Percentiles rank a stretch among this genome's conserved stretches.
phyloP scores from a whole-genome alignment of 1,140 invertebrate species.

The Drosophila sucinea region DNA sequence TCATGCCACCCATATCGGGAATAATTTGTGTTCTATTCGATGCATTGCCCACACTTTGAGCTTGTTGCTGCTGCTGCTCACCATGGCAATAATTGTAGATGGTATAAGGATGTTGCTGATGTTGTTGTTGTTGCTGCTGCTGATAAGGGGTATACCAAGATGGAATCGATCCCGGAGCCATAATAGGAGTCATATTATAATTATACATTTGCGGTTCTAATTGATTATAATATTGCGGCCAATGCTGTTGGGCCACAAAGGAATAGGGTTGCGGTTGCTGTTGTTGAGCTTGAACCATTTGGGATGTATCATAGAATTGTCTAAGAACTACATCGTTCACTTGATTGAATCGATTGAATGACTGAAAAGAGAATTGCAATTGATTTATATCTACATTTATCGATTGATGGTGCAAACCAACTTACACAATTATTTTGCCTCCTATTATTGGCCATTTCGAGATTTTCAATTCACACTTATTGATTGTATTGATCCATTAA shows the following conservation, averaged over 20 bases:
- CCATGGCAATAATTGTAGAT: conserved; percentile 24
- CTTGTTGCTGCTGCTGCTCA: neutral
- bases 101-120: neutral
- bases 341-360: neutral
- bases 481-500: neutral
- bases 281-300: neutral
- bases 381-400: neutral
- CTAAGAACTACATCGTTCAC: neutral
- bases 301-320: neutral
- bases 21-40: neutral
- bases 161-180: neutral
- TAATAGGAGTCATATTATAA: neutral
- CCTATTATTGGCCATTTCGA: neutral
- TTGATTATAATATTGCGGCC: neutral
- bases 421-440: neutral
- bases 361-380: neutral
- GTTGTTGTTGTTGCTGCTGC: neutral
- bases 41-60: neutral
- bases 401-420: neutral
- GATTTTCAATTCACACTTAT: neutral
- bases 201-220: neutral
- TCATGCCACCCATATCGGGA: neutral
- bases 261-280: conserved; percentile 9
- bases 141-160: conserved; percentile 1
- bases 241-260: neutral